phyloP scores from a whole-genome alignment of 2,888 invertebrate genomes.

The Shargacucullia verbasci region DNA sequence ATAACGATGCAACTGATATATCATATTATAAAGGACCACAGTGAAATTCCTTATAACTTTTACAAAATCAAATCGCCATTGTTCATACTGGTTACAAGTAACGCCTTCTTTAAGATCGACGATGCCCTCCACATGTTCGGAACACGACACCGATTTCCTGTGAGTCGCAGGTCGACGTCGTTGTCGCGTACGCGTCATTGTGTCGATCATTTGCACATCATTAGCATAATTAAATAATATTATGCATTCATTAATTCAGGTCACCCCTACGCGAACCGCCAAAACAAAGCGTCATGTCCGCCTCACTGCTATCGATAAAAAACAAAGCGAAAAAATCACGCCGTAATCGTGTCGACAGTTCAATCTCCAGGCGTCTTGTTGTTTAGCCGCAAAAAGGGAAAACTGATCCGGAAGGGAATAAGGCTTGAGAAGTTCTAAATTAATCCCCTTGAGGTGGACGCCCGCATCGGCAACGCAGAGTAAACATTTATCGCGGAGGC shows the following conservation, averaged over 20 bases:
- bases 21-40: conserved; percentile 32
- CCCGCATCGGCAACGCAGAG: conserved; percentile 67
- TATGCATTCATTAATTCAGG: conserved; percentile 82
- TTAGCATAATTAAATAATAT: conserved; percentile 87
- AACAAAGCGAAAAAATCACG: conserved; percentile 58
- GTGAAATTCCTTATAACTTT: conserved; percentile 41
- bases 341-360: conserved; percentile 67
- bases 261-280: conserved; percentile 74
- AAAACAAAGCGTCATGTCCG: conserved; percentile 67
- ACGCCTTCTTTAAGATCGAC: conserved; percentile 61
- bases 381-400: conserved; percentile 77
- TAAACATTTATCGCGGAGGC: conserved; percentile 74
- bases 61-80: conserved; percentile 54
- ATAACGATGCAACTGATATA: conserved; percentile 36
- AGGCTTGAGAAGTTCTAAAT: conserved; percentile 80
- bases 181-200: conserved; percentile 73
- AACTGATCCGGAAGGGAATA: conserved; percentile 73
- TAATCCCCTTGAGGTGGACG: conserved; percentile 82
- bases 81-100: conserved; percentile 40
- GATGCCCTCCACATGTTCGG: conserved; percentile 66
- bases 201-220: conserved; percentile 81
- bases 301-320: conserved; percentile 44
- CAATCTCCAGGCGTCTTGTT: conserved; percentile 63
- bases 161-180: conserved; percentile 75
- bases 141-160: conserved; percentile 83